Percentiles rank a stretch among this genome's conserved stretches.
Evolutionary conservation across 2,797 vertebrate species (phyloP).

Genomic region (Hyperoplus immaculatus): DNA sequence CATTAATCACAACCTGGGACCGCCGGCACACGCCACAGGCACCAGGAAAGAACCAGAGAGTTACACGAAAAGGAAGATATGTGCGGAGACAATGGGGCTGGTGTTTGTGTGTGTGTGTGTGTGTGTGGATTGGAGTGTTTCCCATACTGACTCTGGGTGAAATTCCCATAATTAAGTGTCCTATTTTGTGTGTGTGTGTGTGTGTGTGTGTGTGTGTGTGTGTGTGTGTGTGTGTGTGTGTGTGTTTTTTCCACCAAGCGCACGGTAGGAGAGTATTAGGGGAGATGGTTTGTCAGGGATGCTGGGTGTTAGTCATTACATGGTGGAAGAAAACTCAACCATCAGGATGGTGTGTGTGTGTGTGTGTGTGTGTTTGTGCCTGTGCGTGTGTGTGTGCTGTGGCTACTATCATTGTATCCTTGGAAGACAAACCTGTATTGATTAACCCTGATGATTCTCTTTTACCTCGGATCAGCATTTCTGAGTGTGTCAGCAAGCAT

Average conservation of each 20-base stretch:
- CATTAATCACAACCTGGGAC: slow-evolving; percentile 84
- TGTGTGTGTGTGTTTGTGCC: slow-evolving; percentile 27
- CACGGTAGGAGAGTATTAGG: slow-evolving; percentile 35
- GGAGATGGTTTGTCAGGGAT: slow-evolving; percentile 54
- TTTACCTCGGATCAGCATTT: slow-evolving; percentile 62
- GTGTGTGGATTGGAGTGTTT: background rate
- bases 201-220: slow-evolving; percentile 37
- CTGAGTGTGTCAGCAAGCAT: slow-evolving; percentile 46
- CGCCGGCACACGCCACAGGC: slow-evolving; percentile 56
- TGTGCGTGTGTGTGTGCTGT: slow-evolving; percentile 21
- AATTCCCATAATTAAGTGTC: background rate
- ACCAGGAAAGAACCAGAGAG: slow-evolving; percentile 32
- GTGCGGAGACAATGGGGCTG: slow-evolving; percentile 45
- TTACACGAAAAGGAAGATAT: slow-evolving; percentile 70
- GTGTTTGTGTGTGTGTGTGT: slow-evolving; percentile 33
- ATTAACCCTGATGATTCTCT: slow-evolving; percentile 64
- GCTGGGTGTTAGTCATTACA: slow-evolving; percentile 36
- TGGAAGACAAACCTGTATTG: slow-evolving; percentile 56
- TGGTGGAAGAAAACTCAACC: slow-evolving; percentile 39
- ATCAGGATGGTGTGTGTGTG: slow-evolving; percentile 46
- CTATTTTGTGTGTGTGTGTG: slow-evolving; percentile 22
- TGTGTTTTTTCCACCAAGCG: slow-evolving; percentile 16
- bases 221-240: slow-evolving; percentile 21
- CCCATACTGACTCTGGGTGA: no score
- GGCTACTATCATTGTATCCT: slow-evolving; percentile 27